Base-by-base conservation (phyloP, 2,888 invertebrate genomes). In the Brachypterus glaber region DNA sequence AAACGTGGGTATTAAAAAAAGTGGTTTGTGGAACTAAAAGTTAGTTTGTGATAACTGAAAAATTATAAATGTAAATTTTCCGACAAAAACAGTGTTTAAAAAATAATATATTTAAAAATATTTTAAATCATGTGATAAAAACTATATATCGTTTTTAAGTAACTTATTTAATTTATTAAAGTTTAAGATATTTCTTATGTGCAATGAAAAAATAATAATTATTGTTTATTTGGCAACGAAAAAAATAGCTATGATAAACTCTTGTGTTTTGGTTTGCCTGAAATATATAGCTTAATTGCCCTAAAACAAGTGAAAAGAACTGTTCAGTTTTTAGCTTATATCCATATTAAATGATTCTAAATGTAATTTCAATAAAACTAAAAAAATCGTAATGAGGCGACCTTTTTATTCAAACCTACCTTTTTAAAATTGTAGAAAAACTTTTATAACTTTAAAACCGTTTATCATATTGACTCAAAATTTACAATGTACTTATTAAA, bases 221-320 rank as follows among this genome's bases (percentile, higher is more conserved):
- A 48, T 57, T 50, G 40, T 49, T 59, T 58, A 52, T 53, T 59
- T 58, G 53, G 59, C 61, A 61, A 61, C 61, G 59, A 61, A 61
- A 52, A 48, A 55, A 52, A 50, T 51, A 51, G 55, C 58, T 55
- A 54, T 54, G 53, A 58, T 50, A 53, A 55, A 55, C 51, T 54
- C n/a, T n/a, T n/a, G n/a, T n/a, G n/a, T n/a, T n/a, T n/a, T 49
- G 37, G 48, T 55, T 54, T 48, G 56, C 55, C 51, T 43, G 42
- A 39, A 44, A 39, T 18, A 44, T 43, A 47, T 46, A 40, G 40
- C 44, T 48, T 33, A 36, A 44, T 35, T 40, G 41, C 35, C 39
- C 30, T 25, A 34, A 41, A 11, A 16, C 5, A 31, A 8, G 9
- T 31, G 7, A 13, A 31, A 4, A n/a, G n/a, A n/a, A n/a, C n/a